Evolutionary conservation across 2,113 vertebrate species (phyloP).

Genomic region (Orycteropus afer): DNA sequence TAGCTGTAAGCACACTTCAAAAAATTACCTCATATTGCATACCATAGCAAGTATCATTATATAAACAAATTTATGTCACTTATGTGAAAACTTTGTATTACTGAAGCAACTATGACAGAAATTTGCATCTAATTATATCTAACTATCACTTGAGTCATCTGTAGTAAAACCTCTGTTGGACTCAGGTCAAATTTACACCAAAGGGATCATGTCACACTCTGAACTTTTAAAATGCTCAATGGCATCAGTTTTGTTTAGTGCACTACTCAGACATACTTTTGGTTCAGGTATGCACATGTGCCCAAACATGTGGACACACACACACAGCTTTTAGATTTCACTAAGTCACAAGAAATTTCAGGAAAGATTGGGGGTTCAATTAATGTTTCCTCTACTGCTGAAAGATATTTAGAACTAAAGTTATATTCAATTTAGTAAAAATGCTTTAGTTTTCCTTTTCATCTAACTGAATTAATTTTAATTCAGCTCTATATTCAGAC

Average conservation of each 20-base stretch:
- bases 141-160: not conserved
- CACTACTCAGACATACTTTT: not conserved
- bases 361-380: not conserved
- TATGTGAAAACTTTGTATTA: not conserved
- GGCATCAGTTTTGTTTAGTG: not conserved
- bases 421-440: slow-evolving; percentile 30
- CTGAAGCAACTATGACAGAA: not conserved
- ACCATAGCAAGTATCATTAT: not conserved
- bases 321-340: not conserved
- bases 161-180: not conserved
- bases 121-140: not conserved
- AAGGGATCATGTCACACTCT: not conserved
- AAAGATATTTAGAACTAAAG: slow-evolving; percentile 38
- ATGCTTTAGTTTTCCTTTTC: not conserved
- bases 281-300: not conserved
- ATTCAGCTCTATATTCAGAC: not conserved
- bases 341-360: slow-evolving; percentile 36
- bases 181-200: not conserved
- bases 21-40: slow-evolving; percentile 28
- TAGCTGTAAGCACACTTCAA: not conserved
- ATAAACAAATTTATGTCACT: not conserved
- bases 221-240: not conserved
- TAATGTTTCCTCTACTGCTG: slow-evolving; percentile 1
- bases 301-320: not conserved
- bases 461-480: slow-evolving; percentile 28